Base-by-base conservation (phyloP, 2,888 invertebrate genomes). In the Tanypteryx hageni region DNA sequence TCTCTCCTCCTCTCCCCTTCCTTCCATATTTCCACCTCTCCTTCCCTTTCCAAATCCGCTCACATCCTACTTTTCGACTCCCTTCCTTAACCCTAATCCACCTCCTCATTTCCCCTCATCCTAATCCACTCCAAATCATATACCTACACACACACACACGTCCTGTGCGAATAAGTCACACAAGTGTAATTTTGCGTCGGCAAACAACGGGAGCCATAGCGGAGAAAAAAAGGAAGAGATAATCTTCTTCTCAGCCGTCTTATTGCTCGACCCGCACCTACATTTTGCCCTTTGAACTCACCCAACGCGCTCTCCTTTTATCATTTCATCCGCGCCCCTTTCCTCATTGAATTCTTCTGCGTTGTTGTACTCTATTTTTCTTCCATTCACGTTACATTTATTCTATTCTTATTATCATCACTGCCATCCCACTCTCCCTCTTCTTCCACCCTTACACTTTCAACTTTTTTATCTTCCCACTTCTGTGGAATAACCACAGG, bases 51-150 rank as follows among this genome's bases (percentile, higher is more conserved):
- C 68, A n/a, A 3, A 13, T 22, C 76, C 9, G 27, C 27, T 11
- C 76, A 27, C 27, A 22, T 27, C 27, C 76, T 27, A 76, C 76
- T 76, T 76, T 27, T 76, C 76, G 22, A 27, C 27, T 22, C n/a
- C 68, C 68, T 68, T n/a, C 68, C 68, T 22, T 68, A n/a, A 22
- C 68, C 68, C 64, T 64, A 64, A n/a, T n/a, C 64, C 16, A 64
- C 64, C 68, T 68, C 68, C 76, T 76, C 76, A 76, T 76, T 76
- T 76, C 76, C 27, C 76, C 76, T 68, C 68, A 68, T 68, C 22
- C 68, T 76, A 76, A 76, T 76, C 76, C 76, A 76, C 76, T 76
- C 76, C 76, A 76, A 76, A 76, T 76, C 76, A n/a, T 76, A 76
- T 76, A 2, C 76, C 44, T 44, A 44, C 44, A 5, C 44, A 44